Evolutionary conservation across 2,113 vertebrate species (phyloP).

Genomic region (Pterocles gutturalis): DNA sequence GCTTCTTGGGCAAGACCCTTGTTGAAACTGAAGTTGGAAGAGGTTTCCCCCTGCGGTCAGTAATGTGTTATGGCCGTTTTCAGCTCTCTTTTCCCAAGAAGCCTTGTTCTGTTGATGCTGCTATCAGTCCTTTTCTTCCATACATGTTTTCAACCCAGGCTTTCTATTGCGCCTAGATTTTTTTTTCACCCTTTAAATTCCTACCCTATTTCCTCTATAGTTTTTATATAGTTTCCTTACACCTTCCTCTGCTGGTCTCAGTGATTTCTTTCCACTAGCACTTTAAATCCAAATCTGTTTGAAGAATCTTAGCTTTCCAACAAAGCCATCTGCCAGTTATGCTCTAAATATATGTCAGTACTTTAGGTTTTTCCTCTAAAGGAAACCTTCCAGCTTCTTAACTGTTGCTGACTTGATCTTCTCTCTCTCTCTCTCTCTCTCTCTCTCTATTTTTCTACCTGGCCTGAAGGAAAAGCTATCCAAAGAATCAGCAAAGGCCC

Average conservation of each 20-base stretch:
- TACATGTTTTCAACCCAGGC: not conserved
- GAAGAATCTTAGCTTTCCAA: not conserved
- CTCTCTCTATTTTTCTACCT: not conserved
- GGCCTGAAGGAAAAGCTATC: not conserved
- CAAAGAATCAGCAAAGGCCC: not conserved
- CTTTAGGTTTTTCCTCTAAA: not conserved
- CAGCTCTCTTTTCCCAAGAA: not conserved
- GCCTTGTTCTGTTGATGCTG: not conserved
- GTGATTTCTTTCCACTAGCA: not conserved
- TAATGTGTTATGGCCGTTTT: not conserved
- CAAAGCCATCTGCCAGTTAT: not conserved
- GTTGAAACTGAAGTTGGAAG: not conserved
- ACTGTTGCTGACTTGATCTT: not conserved
- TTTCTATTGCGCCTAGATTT: not conserved
- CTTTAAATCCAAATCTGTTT: not conserved
- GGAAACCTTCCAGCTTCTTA: not conserved
- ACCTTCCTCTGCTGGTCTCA: not conserved
- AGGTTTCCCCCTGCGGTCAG: not conserved
- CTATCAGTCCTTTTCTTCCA: not conserved
- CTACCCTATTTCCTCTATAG: not conserved
- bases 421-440: not conserved
- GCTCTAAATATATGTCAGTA: not conserved
- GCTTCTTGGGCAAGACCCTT: not conserved
- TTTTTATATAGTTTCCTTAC: not conserved
- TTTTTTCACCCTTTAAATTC: not conserved